phyloP scores from a whole-genome alignment of 2,113 vertebrate genomes.

The Syrmaticus mikado region DNA sequence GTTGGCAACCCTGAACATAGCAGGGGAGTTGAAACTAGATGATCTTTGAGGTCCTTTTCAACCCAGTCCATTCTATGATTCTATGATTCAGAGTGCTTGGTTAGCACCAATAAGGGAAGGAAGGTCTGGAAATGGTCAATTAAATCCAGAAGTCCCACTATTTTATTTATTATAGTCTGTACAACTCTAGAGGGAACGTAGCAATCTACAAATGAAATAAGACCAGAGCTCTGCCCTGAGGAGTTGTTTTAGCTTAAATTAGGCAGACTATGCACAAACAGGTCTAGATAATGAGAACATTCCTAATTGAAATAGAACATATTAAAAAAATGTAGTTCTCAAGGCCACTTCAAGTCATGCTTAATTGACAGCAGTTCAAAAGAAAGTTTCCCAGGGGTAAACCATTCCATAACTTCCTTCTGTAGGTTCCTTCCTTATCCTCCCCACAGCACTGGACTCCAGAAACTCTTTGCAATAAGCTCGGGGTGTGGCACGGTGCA shows the following conservation, averaged over 20 bases:
- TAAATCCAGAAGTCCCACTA: neutral
- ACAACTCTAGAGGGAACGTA: neutral
- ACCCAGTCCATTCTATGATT: too few relatives aligned
- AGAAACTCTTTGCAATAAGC: neutral
- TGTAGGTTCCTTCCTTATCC: neutral
- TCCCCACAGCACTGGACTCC: neutral
- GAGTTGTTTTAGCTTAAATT: constrained; percentile 40
- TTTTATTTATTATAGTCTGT: constrained; percentile 1
- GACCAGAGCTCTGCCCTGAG: constrained; percentile 43
- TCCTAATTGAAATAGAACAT: constrained; percentile 54
- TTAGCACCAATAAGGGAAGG: neutral
- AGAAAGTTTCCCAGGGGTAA: constrained; percentile 23
- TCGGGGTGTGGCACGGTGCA: rapidly evolving
- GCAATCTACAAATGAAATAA: constrained; percentile 23
- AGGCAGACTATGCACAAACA: constrained; percentile 22
- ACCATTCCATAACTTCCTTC: neutral
- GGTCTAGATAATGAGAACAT: neutral
- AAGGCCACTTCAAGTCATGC: neutral
- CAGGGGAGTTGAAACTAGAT: too few relatives aligned
- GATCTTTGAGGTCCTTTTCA: too few relatives aligned
- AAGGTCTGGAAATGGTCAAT: neutral
- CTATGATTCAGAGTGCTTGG: neutral
- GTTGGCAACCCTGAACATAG: too few relatives aligned
- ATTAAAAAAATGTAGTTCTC: neutral
- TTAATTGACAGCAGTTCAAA: constrained; percentile 61